Evolutionary conservation across 1,140 invertebrate species (phyloP), one percentile per base, ranked within the genome.

Genomic region (Drosophila rhopaloa): DNA sequence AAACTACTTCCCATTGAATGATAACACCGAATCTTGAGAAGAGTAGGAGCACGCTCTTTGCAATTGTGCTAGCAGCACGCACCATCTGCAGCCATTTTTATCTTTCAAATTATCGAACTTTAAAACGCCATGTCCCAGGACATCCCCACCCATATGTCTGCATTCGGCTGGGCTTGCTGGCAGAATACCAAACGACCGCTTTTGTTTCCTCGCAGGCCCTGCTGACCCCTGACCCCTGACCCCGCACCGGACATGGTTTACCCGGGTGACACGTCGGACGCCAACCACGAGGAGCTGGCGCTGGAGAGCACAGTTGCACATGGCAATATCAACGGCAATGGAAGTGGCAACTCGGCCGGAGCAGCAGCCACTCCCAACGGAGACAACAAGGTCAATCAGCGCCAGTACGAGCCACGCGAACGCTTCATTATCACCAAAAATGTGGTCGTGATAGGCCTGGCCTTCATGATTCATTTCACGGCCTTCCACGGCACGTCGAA

Each of bases 391-490:
- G 48, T 55, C 44, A 83, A 48, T 67, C 77, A 89, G 43, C 68
- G 76, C 2, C 51, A 68, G 44, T 92, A 92, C 41, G 91, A 91
- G 61, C 78, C 83, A 27, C 62, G 78, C n/a, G 91, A 92, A 47
- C 71, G 79, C 44, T 78, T 89, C 37, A 66, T 97, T 63, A 98
- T 98, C 76, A 93, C 97, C 50, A 98, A 97, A 92, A 98, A 98
- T 93, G 95, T 98, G 13, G 94, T 96, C 9, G 95, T 97, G 41
- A 96, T 98, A 5, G 97, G 97, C 47, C 92, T 96, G 48, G 96
- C 97, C 1, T 98, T 98, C 92, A 97, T 98, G 95, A 96, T 98
- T 59, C 96, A 98, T 77, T 98, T 98, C 93, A 98, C 97, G 6
- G 97, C 97, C 41, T 98, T 98, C 88, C 95, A 96, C 78, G 97